Base-by-base conservation (phyloP, 64 coral and sea anemone genomes). In the Acropora yongei region DNA sequence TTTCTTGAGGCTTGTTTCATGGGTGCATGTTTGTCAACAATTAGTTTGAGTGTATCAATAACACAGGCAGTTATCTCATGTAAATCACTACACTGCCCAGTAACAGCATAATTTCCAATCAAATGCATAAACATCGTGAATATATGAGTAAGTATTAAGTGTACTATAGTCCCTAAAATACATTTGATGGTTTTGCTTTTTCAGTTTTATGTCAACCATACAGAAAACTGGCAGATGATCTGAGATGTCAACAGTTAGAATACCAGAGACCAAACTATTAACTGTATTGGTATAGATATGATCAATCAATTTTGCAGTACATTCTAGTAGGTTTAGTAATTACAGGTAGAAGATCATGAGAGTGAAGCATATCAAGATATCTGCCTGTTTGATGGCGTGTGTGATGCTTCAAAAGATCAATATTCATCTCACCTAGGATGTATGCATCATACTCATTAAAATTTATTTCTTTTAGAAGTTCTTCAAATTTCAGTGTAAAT, bases 141-240 rank as follows among this genome's bases (percentile, higher is more conserved):
- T 8, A 71, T 72, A 93, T 72, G 18, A 67, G 20, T 81, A 2
- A 20, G n/a, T 8, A 61, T 93, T 43, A 57, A 88, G 89, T 6
- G 12, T 58, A 72, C 75, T 72, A 44, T 93, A 93, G 40, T 93
- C 91, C 80, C 91, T 88, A 73, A 78, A 93, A 74, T 42, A 88
- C 13, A 69, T 65, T 88, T 79, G 81, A 80, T 74, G 5, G 14
- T 90, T 79, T 67, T 68, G 49, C 12, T 63, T 63, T 78, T 81
- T 78, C 41, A 89, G 20, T 41, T 51, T 9, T 61, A 6, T 57
- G 39, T 89, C 45, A 3, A 39, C 72, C 17, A 89, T 88, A 83
- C 68, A 89, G 61, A 94, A 89, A 45, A 89, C 74, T 39, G 92
- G 86, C 41, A 89, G 41, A 45, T 94, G 92, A 63, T 89, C 86